These are phyloP conservation scores for Anisognathus igniventris DNA, from an alignment of 2,797 vertebrate species.

Conservation along the genomic window DNA sequence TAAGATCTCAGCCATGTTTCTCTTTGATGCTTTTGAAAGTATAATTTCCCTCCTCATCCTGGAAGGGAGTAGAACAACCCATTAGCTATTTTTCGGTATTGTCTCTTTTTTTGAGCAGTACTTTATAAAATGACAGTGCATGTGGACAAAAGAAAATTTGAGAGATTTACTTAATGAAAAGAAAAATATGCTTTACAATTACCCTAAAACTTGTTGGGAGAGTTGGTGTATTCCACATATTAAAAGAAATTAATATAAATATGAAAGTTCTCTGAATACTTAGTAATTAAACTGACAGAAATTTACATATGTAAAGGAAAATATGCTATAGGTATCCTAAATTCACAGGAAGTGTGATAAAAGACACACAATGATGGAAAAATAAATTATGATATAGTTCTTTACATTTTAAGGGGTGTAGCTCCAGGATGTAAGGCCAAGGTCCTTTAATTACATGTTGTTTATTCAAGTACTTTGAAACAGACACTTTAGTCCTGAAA, in stretches of 20 bases:
- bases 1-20: neutral
- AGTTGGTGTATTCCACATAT: neutral
- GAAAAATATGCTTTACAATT: neutral
- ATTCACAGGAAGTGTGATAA: neutral
- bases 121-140: neutral
- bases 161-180: neutral
- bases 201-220: neutral
- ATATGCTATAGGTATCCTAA: neutral
- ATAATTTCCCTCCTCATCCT: neutral
- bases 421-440: neutral
- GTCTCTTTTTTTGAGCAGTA: neutral
- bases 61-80: neutral
- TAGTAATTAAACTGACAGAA: neutral
- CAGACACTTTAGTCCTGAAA: neutral
- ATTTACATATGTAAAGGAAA: neutral
- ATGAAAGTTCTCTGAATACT: neutral
- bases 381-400: neutral
- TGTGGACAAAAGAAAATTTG: neutral
- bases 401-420: neutral
- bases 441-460: neutral
- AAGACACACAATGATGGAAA: neutral
- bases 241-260: neutral
- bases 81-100: neutral
- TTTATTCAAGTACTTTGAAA: neutral
- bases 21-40: fast-evolving